Evolutionary conservation across 2,113 vertebrate species (phyloP), one percentile per base, ranked within the genome.

Genomic region (Girardinichthys multiradiatus): DNA sequence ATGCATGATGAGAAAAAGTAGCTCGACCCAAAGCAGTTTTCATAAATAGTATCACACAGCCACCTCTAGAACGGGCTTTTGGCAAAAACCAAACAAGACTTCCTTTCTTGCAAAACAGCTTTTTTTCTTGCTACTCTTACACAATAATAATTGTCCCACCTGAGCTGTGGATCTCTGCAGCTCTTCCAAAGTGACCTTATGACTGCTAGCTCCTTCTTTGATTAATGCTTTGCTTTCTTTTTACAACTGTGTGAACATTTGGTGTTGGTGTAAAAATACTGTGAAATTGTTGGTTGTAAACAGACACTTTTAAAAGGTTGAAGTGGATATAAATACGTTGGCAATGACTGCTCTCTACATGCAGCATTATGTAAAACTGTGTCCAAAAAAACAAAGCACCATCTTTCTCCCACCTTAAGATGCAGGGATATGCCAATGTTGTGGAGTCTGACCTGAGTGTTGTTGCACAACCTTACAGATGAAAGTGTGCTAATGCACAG

Each of bases 401-500:
- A 76, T 54, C 62, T 72, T 78, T 35, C 74, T 35, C 78, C 66
- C 80, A 71, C 60, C 86, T 77, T 60, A 42, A 42, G 39, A 14
- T 42, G 39, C 14, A 42, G 14, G 39, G 15, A 4, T 51, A 19
- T 51, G 24, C 48, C 1, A 4, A 21, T 24, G 17, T 19, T 84
- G 70, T 58, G 68, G 61, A 75, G 92, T 83, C 76, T 77, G 65
- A 71, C 35, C 1, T 24, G 69, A 86, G 61, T 74, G 83, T 90
- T 92, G 90, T 85, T 87, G 82, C 70, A 88, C 88, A 91, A 77
- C 79, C 84, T 85, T 74, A 80, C 78, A 89, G 81, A 84, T 70
- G 65, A 79, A 89, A 87, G 76, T 86, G 90, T 88, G 90, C 88
- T 90, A 91, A 92, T 76, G 82, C 82, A 79, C 63, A 66, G 70